Percentiles rank a stretch among this genome's conserved stretches.
phyloP scores from a whole-genome alignment of 2,113 vertebrate genomes.

The Ictalurus furcatus region DNA sequence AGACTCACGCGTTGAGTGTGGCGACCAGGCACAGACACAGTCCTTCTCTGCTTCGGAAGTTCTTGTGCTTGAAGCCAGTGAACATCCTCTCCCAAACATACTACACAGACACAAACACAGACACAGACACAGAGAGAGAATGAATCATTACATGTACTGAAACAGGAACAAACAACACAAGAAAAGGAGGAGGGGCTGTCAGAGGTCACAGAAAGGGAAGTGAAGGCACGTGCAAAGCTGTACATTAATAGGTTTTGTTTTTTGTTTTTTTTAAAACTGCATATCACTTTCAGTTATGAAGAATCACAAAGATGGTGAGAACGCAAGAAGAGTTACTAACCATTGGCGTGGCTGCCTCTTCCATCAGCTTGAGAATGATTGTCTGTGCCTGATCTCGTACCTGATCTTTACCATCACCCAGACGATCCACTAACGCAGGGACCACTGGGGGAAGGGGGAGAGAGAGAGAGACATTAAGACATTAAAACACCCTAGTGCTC shows the following conservation, averaged over 20 bases:
- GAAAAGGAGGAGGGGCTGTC: not conserved
- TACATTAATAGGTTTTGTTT: not conserved
- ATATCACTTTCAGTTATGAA: not conserved
- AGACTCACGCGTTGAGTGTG: constrained; percentile 88
- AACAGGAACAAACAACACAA: constrained; percentile 40
- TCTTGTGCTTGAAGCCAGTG: constrained; percentile 95
- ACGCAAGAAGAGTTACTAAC: constrained; percentile 62
- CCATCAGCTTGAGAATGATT: constrained; percentile 87
- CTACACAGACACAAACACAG: constrained; percentile 74
- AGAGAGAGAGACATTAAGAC: not conserved
- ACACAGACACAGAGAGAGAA: constrained; percentile 44
- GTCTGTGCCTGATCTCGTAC: constrained; percentile 92
- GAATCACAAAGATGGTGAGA: constrained; percentile 1
- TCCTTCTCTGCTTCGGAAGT: constrained; percentile 93
- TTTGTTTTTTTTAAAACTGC: too few relatives aligned
- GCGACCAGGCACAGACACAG: constrained; percentile 88
- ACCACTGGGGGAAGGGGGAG: constrained; percentile 72
- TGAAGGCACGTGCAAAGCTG: not conserved
- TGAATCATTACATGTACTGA: not conserved
- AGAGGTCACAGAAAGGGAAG: constrained; percentile 1
- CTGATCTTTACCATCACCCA: constrained; percentile 95
- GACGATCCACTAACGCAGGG: constrained; percentile 86
- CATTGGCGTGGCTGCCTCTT: constrained; percentile 84
- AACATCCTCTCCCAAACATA: constrained; percentile 90
- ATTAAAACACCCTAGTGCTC: not conserved